Percentiles rank a stretch among this genome's conserved stretches.
Conservation (phyloP, 2,797 vertebrate species). For the Diceros bicornis region DNA sequence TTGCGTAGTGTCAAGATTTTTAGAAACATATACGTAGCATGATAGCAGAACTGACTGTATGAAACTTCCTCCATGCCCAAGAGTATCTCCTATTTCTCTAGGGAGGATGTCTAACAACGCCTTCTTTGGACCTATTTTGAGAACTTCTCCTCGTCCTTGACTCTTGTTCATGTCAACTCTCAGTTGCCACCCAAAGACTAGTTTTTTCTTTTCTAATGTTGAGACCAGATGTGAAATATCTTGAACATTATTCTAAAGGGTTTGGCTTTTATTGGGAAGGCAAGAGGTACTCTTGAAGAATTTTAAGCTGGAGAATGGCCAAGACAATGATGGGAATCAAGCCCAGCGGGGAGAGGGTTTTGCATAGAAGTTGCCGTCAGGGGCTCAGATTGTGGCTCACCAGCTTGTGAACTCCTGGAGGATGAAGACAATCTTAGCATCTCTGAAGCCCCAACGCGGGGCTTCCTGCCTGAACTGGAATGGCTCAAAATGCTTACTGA, state of each 20-base stretch:
- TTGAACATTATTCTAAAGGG: not conserved
- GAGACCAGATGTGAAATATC: not conserved
- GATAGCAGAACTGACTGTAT: not conserved
- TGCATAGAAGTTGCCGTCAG: not conserved
- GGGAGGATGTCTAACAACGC: not conserved
- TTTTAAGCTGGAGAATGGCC: not conserved
- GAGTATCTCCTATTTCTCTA: not conserved
- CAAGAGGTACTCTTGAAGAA: not conserved
- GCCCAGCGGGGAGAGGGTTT: not conserved
- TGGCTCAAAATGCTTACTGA: not conserved
- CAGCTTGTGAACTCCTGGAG: not conserved
- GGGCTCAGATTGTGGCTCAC: not conserved
- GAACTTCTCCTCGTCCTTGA: not conserved
- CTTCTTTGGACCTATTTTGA: not conserved
- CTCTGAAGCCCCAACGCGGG: not conserved
- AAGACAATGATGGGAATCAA: not conserved
- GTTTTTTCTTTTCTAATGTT: not conserved
- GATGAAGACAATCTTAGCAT: not conserved
- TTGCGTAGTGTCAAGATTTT: not conserved
- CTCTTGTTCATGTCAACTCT: not conserved
- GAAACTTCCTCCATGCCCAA: not conserved
- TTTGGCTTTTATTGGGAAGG: not conserved
- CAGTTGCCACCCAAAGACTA: not conserved
- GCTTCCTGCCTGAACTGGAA: not conserved
- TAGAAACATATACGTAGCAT: not conserved